Base-by-base conservation (phyloP, 2,888 invertebrate genomes). In the Cheilosia vernalis region DNA sequence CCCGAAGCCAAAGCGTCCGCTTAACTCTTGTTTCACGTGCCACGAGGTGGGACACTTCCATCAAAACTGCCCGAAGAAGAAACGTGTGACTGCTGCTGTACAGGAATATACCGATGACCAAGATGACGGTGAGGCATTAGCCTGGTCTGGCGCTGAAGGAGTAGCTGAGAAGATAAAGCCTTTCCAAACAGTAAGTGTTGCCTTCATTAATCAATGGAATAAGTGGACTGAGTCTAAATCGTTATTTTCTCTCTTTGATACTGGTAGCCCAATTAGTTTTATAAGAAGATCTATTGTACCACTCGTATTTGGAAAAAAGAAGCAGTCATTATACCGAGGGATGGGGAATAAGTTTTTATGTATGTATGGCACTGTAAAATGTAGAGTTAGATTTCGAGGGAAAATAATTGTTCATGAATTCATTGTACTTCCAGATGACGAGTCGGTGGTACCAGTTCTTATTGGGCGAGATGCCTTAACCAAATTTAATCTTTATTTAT, bases 151-250 rank as follows among this genome's bases (percentile, higher is more conserved):
- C 30, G 30, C 9, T 24, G 51, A 58, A 4, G 58, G 19, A 17
- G 9, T 56, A 56, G 56, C 37, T 13, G 33, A 56, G 37, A 37
- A 19, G 13, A 33, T 56, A 10, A 10, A 24, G 21, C 15, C 53
- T 2, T 60, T 33, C 13, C 58, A 60, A 60, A 60, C 19, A 24
- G 88, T 30, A 30, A 69, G 49, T 63, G 49, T 66, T 49, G 49
- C 53, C 53, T 66, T 66, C n/a, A 13, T 33, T 33, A 13, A 37
- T 37, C 19, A 33, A 2, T 17, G 19, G 4, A 56, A 56, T 33
- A 56, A 37, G 37, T 56, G 37, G 17, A 37, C 56, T 19, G 56
- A 56, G 5, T 6, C 17, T 9, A 56, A 37, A 6, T 10, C 19
- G 9, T 56, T 6, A 7, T 33, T 30, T 19, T 56, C 13, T 56